Base-by-base conservation (phyloP, 2,113 vertebrate species). In the human region DNA sequence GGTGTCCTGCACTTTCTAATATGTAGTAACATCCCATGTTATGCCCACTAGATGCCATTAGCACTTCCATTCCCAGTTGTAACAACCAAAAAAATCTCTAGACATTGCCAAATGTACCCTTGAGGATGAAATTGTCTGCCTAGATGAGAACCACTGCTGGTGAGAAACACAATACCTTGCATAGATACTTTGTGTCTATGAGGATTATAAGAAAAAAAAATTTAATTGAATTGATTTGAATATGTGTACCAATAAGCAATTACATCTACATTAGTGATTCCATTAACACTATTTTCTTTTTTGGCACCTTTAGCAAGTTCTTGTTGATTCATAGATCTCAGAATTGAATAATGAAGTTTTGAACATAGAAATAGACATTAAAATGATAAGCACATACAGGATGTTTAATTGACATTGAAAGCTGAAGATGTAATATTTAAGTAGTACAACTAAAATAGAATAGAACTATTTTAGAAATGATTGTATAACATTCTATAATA, bases 381-480 rank as follows among this genome's bases (percentile, higher is more conserved):
- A 96, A 97, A 93, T 93, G 72, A 72, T 82, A 96, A 61, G 66
- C 43, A 86, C 17, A 95, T 59, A 89, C 9, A 87, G 61, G 93
- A 92, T 87, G 64, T 93, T 97, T 85, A 97, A 88, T 68, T 84
- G 50, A 93, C 50, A 83, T 4, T 55, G 52, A 96, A 97, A 96
- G 4, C n/a, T 83, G 22, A 94, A 95, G 22, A 86, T 68, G 73
- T 81, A 95, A 93, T 94, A 89, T 96, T 96, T 96, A 96, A 93
- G 38, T 83, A 80, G 55, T 70, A 94, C 57, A 89, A 89, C 45
- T 94, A 85, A 97, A 89, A 93, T 85, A 96, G 45, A 80, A 90
- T 89, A 86, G 30, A 83, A 96, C 16, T 90, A 61, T 86, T 80
- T 96, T 92, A 87, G 79, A 92, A 96, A 93, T 95, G 23, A 92